A percentile compares a stretch with the other conserved stretches of the same genome.
These are phyloP conservation scores for Pluvianellus socialis DNA, from an alignment of 2,113 vertebrate species.

Conservation along the genomic window DNA sequence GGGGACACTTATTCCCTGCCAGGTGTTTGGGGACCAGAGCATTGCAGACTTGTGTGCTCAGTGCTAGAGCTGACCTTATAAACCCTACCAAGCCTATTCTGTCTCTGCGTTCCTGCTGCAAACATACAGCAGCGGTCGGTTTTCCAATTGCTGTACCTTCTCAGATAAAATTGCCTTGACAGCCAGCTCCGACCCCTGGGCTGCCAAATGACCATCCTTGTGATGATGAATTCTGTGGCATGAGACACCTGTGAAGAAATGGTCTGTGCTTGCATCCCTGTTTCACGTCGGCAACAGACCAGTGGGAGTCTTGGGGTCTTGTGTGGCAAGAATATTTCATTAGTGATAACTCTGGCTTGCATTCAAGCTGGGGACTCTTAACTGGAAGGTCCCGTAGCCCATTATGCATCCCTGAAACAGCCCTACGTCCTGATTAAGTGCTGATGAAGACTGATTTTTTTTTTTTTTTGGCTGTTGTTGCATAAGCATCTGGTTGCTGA, in stretches of 20 bases:
- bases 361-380: neutral
- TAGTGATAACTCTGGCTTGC: conserved; percentile 18
- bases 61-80: neutral
- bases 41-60: neutral
- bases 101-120: neutral
- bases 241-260: conserved; percentile 3
- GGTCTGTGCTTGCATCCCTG: neutral
- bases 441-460: neutral
- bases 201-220: neutral
- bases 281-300: neutral
- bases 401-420: neutral
- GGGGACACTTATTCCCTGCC: neutral
- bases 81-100: neutral
- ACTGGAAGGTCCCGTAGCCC: neutral
- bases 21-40: conserved; percentile 4
- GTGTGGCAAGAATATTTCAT: neutral
- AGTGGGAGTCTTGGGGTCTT: neutral
- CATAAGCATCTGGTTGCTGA: conserved; percentile 22
- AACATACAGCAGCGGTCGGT: neutral
- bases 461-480: neutral
- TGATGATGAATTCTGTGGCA: neutral
- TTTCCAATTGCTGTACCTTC: neutral
- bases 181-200: neutral
- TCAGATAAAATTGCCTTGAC: neutral
- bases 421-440: neutral